phyloP scores from a whole-genome alignment of 1,140 invertebrate genomes.

The Portunus trituberculatus region DNA sequence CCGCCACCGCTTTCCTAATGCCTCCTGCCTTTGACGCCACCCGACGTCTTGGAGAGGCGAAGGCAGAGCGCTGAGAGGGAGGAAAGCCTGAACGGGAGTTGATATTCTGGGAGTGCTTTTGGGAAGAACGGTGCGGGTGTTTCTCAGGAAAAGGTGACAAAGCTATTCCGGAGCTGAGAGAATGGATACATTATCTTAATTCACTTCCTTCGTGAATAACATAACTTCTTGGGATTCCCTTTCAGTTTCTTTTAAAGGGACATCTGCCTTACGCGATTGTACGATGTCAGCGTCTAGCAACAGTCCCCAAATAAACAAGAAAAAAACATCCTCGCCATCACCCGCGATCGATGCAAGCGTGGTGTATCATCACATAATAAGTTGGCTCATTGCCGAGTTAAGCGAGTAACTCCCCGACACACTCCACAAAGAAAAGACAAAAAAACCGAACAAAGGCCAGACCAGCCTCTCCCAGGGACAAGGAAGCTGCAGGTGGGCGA shows the following conservation, averaged over 20 bases:
- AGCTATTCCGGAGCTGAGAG: neutral
- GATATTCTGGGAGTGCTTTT: neutral
- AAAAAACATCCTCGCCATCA: neutral
- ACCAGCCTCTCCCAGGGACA: neutral
- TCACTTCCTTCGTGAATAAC: neutral
- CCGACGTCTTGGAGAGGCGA: neutral
- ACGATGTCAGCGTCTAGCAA: neutral
- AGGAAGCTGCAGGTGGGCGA: neutral
- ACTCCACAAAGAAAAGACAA: neutral
- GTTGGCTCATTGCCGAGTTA: neutral
- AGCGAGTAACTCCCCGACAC: neutral
- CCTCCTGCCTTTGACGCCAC: neutral
- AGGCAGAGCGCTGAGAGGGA: neutral
- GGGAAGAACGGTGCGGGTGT: neutral
- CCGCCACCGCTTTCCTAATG: conserved; percentile 8
- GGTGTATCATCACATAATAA: neutral
- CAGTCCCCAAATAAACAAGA: neutral
- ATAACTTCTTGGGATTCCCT: neutral
- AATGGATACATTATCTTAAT: neutral
- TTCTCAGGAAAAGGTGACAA: neutral
- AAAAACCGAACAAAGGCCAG: neutral
- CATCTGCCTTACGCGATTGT: neutral
- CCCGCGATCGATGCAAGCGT: neutral
- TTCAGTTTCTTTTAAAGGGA: neutral
- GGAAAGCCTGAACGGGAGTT: neutral